phyloP scores from a whole-genome alignment of 2,888 invertebrate genomes.

The Drosophila tanythrix region DNA sequence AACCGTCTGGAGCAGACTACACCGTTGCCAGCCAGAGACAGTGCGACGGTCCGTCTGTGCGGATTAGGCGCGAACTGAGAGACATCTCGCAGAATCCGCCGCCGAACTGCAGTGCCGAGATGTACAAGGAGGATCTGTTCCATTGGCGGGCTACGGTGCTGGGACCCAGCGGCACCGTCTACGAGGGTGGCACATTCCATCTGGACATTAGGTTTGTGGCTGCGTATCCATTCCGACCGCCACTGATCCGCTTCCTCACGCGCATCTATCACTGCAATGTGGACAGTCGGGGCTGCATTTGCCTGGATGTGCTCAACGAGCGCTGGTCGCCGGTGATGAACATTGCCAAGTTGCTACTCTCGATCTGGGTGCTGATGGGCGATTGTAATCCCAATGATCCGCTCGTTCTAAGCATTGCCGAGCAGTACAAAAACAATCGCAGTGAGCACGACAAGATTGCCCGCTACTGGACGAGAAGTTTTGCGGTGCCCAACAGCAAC shows the following conservation, averaged over 20 bases:
- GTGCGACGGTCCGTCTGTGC: conserved; percentile 8
- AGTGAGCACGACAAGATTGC: conserved; percentile 69
- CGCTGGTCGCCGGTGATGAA: conserved; percentile 74
- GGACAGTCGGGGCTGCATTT: conserved; percentile 68
- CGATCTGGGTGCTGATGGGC: conserved; percentile 63
- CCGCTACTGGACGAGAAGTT: conserved; percentile 64
- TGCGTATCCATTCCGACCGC: conserved; percentile 66
- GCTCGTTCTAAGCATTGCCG: conserved; percentile 62
- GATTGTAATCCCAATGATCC: conserved; percentile 75
- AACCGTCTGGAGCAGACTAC: neutral
- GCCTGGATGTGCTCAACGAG: conserved; percentile 65
- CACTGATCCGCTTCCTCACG: conserved; percentile 61
- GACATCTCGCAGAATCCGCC: conserved; percentile 65
- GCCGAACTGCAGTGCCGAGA: conserved; percentile 66
- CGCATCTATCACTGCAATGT: conserved; percentile 74
- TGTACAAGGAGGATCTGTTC: conserved; percentile 49
- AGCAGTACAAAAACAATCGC: conserved; percentile 66
- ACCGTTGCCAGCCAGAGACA: neutral
- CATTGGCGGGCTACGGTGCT: conserved; percentile 57
- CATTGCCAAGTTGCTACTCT: conserved; percentile 62
- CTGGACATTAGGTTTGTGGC: conserved; percentile 63
- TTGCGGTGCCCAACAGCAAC: conserved; percentile 52
- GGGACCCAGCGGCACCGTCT: conserved; percentile 59
- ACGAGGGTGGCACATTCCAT: conserved; percentile 63
- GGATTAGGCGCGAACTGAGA: conserved; percentile 51